phyloP scores from a whole-genome alignment of 2,888 invertebrate genomes.

The Adelognathus sp. region DNA sequence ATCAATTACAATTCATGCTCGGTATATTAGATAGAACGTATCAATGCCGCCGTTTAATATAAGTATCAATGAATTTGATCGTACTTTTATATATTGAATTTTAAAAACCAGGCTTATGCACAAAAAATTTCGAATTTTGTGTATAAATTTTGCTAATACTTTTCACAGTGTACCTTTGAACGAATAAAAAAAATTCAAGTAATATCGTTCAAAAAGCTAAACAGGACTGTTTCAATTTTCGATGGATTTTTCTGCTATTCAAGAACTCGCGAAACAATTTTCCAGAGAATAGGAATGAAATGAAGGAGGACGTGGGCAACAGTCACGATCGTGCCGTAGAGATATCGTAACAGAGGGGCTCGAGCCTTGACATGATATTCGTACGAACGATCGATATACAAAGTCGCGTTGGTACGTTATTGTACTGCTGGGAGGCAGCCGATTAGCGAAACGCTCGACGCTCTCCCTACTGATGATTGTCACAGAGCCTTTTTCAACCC shows the following conservation, averaged over 20 bases:
- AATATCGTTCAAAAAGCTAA: not conserved
- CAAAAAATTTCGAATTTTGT: too few relatives aligned
- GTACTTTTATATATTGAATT: too few relatives aligned
- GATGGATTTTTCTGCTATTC: not conserved
- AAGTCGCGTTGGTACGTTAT: not conserved
- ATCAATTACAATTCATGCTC: too few relatives aligned
- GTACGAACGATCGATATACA: slow-evolving; percentile 3
- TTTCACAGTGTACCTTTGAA: too few relatives aligned
- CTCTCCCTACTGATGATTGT: not conserved
- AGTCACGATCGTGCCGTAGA: not conserved
- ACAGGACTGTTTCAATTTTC: not conserved
- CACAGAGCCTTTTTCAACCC: not conserved
- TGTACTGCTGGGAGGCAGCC: not conserved
- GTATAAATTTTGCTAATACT: too few relatives aligned
- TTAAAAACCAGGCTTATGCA: too few relatives aligned
- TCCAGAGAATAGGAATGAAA: not conserved
- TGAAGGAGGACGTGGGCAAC: not conserved
- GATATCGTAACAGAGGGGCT: not conserved
- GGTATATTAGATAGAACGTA: too few relatives aligned
- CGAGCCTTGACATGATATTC: slow-evolving; percentile 25
- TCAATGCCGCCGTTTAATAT: too few relatives aligned
- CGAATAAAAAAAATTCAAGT: not conserved
- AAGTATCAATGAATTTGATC: too few relatives aligned
- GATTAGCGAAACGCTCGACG: slow-evolving; percentile 4
- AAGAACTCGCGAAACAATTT: not conserved